Evolutionary conservation across 2,888 invertebrate species (phyloP), one percentile per base, ranked within the genome.

Genomic region (Romanomermis culicivorax): DNA sequence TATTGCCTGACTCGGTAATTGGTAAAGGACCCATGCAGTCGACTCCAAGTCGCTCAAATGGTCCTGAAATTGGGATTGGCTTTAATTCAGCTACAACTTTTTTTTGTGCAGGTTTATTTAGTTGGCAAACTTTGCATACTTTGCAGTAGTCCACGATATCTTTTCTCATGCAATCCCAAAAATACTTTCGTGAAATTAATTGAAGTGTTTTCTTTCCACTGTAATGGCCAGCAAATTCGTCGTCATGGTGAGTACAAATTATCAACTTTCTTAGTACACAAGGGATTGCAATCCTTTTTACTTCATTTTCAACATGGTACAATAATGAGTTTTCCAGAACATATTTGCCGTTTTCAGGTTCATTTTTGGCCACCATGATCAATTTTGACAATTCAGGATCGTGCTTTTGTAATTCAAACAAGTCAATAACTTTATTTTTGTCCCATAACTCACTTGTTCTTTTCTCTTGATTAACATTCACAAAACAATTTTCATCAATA

Each of bases 21-120:
- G 60, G 59, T 2, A 64, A 53, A 1, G 62, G 62, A 1, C 63
- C 64, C 24, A 61, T n/a, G 2, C 60, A 25, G 48, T 62, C 64
- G 23, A 58, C 55, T 2, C 59, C 51, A 2, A 61, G 49, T 29
- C 58, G 55, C 27, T 63, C 58, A 57, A 62, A 62, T 7, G 63
- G 60, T 4, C 45, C 36, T n/a, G 55, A 53, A 2, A 60, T 51
- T 1, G 54, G 54, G n/a, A 53, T 42, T 11, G 52, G 20, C 14
- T 58, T 29, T 11, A 59, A 54, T 20, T 57, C 55, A 26, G 54
- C 53, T 7, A 36, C n/a, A 4, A 36, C 23, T 11, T 23, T 45
- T n/a, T 23, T 7, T 4, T 7, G 7, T n/a, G 17, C 4, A 7
- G 11, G 23, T 45, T 45, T 45, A 11, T 45, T 7, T n/a, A 23